A percentile compares a stretch with the other conserved stretches of the same genome.
These are phyloP conservation scores for Lithophane socia DNA, from an alignment of 2,888 invertebrate genomes.

Conservation along the genomic window DNA sequence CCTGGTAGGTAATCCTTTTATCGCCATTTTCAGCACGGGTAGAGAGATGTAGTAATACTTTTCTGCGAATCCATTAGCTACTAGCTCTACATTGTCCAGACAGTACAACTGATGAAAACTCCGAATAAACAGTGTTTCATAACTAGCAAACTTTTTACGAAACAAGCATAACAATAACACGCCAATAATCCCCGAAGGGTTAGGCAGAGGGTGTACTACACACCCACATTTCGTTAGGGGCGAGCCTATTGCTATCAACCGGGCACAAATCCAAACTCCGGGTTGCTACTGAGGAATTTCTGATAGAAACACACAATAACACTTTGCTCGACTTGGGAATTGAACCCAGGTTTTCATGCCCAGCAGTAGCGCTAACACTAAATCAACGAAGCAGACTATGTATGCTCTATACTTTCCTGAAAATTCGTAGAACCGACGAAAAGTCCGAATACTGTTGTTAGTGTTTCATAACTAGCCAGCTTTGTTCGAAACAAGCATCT, in stretches of 20 bases:
- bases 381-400: background rate
- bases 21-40: slow-evolving; percentile 7
- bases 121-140: slow-evolving; percentile 37
- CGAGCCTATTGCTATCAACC: background rate
- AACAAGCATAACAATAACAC: slow-evolving; percentile 19
- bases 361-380: background rate
- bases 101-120: slow-evolving; percentile 5
- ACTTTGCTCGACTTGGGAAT: background rate
- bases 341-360: background rate
- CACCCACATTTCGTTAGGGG: background rate
- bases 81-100: background rate
- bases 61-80: background rate
- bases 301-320: background rate
- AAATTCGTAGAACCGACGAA: slow-evolving; percentile 7
- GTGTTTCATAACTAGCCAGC: slow-evolving; percentile 43
- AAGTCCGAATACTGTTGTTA: slow-evolving; percentile 10
- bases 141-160: slow-evolving; percentile 37
- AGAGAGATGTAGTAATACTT: background rate
- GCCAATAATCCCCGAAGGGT: background rate
- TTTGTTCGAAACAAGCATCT: slow-evolving; percentile 47
- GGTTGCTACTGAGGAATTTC: background rate
- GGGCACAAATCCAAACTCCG: background rate
- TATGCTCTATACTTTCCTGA: background rate
- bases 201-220: background rate
- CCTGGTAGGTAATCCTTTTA: slow-evolving; percentile 32